Evolutionary conservation across 2,113 vertebrate genomes (phyloP).

Genomic region (Podarcis cretensis): DNA sequence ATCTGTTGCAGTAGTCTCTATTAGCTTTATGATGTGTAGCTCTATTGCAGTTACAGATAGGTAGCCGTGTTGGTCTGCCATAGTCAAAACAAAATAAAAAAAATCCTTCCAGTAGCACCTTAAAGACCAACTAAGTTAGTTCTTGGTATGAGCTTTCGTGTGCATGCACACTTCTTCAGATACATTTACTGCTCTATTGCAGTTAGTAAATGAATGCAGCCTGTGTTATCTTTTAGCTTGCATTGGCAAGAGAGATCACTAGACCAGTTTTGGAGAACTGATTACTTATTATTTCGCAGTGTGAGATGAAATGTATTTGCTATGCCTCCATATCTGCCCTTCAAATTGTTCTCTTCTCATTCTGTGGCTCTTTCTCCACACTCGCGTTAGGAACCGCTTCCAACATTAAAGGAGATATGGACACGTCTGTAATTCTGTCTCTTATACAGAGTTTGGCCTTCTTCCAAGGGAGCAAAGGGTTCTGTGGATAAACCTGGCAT

Average conservation of each 20-base stretch:
- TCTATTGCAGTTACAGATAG: fast-evolving
- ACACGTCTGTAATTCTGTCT: background rate
- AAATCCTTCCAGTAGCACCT: too few species aligned
- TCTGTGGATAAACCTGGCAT: background rate
- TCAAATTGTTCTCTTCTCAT: background rate
- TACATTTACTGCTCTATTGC: fast-evolving
- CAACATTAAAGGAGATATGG: background rate
- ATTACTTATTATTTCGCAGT: too few species aligned
- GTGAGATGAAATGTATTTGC: background rate
- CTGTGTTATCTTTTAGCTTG: fast-evolving
- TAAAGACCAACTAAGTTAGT: too few species aligned
- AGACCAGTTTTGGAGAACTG: background rate
- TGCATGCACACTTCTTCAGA: too few species aligned
- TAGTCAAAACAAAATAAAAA: too few species aligned
- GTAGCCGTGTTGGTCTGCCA: too few species aligned
- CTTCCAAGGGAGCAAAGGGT: background rate
- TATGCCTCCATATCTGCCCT: background rate
- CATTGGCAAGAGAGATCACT: background rate
- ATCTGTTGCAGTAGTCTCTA: background rate
- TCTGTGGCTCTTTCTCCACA: background rate
- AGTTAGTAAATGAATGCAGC: background rate
- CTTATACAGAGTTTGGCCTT: background rate
- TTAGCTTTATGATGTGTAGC: background rate
- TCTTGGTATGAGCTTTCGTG: too few species aligned
- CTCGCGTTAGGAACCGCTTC: background rate